Evolutionary conservation across 2,888 invertebrate genomes (phyloP), one percentile per base, ranked within the genome.

Genomic region (Andrena chrysosceles): DNA sequence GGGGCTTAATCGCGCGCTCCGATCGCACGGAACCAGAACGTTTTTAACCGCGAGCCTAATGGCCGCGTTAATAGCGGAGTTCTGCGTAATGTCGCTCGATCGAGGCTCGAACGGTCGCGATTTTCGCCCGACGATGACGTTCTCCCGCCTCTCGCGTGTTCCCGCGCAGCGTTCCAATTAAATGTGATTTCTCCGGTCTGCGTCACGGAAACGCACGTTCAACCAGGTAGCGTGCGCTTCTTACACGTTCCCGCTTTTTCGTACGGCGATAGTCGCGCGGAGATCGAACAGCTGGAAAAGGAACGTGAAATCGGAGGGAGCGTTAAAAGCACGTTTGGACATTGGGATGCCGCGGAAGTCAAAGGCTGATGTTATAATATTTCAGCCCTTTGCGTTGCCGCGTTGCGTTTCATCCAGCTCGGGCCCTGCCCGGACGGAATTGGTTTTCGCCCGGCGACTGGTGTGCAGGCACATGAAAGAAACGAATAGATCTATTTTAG

Each of bases 21-120:
- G 80, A 87, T 89, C 86, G 77, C 84, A 75, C 83, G 71, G 35
- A 72, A 83, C 63, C 63, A 29, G 35, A 75, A 66, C 76, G 69
- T 77, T 84, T 76, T 74, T 80, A 75, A 72, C 71, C 59, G 33
- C 42, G 49, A 31, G 63, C 20, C 48, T 64, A 75, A 69, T 79
- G 62, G 35, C 29, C 67, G 62, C 73, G 60, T 74, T 68, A 74
- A 74, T 74, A 68, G 66, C 31, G 10, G 31, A 66, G 54, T 62
- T 63, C 31, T 62, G 33, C 31, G 56, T 74, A 78, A 82, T 13
- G 60, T 54, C 64, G 54, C 23, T 48, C 31, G 75, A 29, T 42
- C 69, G 59, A 42, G 59, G 16, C 42, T 10, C 35, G 67, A 63
- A 33, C 20, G 23, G 20, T 54, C 35, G 73, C 62, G 68, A 74